Conservation (phyloP, 2,113 vertebrate species). For the Brachypteracias leptosomus region DNA sequence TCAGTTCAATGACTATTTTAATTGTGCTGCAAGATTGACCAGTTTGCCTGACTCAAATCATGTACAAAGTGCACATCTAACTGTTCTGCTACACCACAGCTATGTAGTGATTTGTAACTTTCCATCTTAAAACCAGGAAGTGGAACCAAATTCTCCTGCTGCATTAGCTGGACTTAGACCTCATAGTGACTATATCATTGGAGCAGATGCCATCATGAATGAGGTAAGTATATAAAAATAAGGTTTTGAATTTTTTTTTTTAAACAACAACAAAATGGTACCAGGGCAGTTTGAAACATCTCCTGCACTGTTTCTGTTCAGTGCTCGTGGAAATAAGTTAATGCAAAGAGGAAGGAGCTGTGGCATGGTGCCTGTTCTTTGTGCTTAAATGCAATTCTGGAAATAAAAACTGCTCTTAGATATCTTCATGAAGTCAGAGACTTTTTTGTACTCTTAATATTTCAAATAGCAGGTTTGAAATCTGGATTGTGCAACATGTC, state of each 20-base stretch:
- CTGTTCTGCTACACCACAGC: not conserved
- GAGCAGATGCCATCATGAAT: constrained; percentile 97
- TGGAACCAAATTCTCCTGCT: constrained; percentile 96
- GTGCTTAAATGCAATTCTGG: not conserved
- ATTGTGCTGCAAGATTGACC: not conserved
- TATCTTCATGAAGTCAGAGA: not conserved
- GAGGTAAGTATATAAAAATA: constrained; percentile 77
- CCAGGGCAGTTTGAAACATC: not conserved
- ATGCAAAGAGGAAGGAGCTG: not conserved
- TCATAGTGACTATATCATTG: constrained; percentile 97
- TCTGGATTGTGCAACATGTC: not conserved
- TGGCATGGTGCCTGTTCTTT: not conserved
- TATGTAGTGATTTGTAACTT: not conserved
- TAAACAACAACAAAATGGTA: not conserved
- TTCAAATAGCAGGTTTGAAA: not conserved
- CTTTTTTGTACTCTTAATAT: not conserved
- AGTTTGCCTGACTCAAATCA: not conserved
- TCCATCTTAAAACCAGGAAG: constrained; percentile 81
- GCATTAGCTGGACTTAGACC: constrained; percentile 93
- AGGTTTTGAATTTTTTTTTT: not conserved
- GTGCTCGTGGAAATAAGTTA: not conserved
- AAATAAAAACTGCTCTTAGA: not conserved
- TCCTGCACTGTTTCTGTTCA: not conserved
- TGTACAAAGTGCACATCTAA: not conserved
- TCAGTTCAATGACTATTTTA: not conserved